Evolutionary conservation across 1,140 invertebrate genomes (phyloP).

Genomic region (Calosoma granatense): DNA sequence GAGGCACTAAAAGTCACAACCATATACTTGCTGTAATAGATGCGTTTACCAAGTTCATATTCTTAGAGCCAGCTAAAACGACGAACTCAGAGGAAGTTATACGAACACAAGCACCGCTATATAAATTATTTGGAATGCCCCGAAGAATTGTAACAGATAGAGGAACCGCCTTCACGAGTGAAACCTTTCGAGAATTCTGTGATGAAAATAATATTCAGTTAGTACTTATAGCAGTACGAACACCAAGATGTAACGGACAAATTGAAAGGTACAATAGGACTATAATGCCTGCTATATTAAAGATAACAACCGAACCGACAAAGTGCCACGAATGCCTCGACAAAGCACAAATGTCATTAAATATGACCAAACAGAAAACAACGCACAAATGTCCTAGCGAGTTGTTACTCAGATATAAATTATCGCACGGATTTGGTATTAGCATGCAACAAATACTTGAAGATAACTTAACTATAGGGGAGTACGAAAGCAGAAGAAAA

Average conservation of each 20-base stretch:
- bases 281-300: conserved; percentile 16
- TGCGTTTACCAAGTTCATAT: conserved; percentile 26
- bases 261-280: conserved; percentile 18
- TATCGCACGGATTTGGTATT: not conserved
- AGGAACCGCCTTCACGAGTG: conserved; percentile 24
- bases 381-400: not conserved
- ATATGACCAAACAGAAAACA: not conserved
- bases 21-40: conserved; percentile 26
- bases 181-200: conserved; percentile 25
- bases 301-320: conserved; percentile 12
- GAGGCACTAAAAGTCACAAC: conserved; percentile 18
- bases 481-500: not conserved
- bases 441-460: not conserved
- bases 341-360: conserved; percentile 14
- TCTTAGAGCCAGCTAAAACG: conserved; percentile 18
- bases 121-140: conserved; percentile 22
- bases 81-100: conserved; percentile 20
- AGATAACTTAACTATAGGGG: not conserved
- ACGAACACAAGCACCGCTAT: conserved; percentile 15
- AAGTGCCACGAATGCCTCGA: conserved; percentile 14
- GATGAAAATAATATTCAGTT: conserved; percentile 21
- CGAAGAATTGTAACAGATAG: conserved; percentile 22
- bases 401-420: conserved; percentile 1
- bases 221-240: conserved; percentile 22
- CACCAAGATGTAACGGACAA: conserved; percentile 22